Percentiles rank a stretch among this genome's conserved stretches.
phyloP scores from a whole-genome alignment of 2,113 vertebrate species.

The Harpagus bidentatus region DNA sequence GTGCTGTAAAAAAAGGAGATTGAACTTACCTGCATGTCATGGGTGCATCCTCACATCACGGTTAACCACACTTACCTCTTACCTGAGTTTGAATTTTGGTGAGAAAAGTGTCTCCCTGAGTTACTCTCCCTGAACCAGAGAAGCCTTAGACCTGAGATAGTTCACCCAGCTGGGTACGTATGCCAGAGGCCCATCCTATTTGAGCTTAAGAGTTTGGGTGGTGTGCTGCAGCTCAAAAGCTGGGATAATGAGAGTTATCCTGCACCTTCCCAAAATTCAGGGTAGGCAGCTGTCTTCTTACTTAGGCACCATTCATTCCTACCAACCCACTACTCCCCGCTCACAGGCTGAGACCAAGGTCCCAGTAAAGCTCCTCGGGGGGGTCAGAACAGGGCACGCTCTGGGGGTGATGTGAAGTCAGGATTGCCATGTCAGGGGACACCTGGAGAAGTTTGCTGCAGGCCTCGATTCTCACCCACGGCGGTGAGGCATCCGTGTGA shows the following conservation, averaged over 20 bases:
- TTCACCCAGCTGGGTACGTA: fast-evolving
- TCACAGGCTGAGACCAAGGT: background rate
- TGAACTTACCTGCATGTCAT: background rate
- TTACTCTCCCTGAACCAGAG: background rate
- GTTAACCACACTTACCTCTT: background rate
- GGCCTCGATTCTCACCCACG: background rate
- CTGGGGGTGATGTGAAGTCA: background rate
- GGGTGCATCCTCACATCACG: background rate
- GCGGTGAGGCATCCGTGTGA: fast-evolving
- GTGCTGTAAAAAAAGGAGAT: background rate
- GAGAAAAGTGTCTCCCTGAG: background rate
- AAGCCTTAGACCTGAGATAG: background rate
- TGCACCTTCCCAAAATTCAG: background rate
- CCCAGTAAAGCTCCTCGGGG: background rate
- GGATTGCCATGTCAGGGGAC: background rate
- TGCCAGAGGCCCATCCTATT: background rate
- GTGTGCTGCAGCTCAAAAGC: background rate
- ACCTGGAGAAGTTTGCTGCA: background rate
- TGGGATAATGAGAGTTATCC: background rate
- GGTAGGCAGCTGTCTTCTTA: background rate
- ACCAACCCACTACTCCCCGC: background rate
- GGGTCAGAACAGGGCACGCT: background rate
- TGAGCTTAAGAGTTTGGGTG: background rate
- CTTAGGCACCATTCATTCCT: background rate
- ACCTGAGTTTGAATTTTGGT: background rate